These are phyloP conservation scores for Morpho achilles DNA, from an alignment of 2,888 invertebrate species.

Conservation along the genomic window DNA sequence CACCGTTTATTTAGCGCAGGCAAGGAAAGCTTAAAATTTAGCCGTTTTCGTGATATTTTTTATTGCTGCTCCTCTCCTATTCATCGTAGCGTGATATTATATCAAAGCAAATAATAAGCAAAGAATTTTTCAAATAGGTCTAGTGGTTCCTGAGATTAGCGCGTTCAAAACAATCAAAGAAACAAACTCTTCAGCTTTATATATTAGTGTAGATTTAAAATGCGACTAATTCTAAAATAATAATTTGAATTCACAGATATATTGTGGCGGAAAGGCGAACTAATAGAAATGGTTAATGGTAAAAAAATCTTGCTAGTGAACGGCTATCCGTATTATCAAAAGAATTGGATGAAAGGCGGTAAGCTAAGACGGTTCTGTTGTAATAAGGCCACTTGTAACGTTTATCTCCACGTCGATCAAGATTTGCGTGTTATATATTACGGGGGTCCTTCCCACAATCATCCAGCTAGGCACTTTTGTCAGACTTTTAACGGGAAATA, in stretches of 20 bases:
- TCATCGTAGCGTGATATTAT: no score
- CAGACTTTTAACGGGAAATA: constrained; percentile 30
- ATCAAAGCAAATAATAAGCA: no score
- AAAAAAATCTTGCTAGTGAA: constrained; percentile 35
- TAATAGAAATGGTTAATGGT: constrained; percentile 38
- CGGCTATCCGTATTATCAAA: constrained; percentile 42
- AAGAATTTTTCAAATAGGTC: no score
- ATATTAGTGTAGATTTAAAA: no score
- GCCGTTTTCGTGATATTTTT: no score
- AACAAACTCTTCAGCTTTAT: no score
- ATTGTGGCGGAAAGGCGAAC: constrained; percentile 20
- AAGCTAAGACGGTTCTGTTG: constrained; percentile 38
- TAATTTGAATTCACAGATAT: constrained; percentile 3
- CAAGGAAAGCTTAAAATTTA: no score
- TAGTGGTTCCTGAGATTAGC: no score
- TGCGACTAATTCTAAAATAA: neutral
- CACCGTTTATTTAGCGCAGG: no score
- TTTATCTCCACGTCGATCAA: constrained; percentile 32
- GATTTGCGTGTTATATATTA: constrained; percentile 23
- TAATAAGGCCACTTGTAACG: constrained; percentile 37
- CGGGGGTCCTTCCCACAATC: constrained; percentile 31
- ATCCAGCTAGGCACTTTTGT: constrained; percentile 29
- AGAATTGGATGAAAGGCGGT: constrained; percentile 20
- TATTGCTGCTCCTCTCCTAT: no score
- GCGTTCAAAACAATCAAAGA: no score